Evolutionary conservation across 2,888 invertebrate species (phyloP), one percentile per base, ranked within the genome.

Genomic region (Gibbula magus): DNA sequence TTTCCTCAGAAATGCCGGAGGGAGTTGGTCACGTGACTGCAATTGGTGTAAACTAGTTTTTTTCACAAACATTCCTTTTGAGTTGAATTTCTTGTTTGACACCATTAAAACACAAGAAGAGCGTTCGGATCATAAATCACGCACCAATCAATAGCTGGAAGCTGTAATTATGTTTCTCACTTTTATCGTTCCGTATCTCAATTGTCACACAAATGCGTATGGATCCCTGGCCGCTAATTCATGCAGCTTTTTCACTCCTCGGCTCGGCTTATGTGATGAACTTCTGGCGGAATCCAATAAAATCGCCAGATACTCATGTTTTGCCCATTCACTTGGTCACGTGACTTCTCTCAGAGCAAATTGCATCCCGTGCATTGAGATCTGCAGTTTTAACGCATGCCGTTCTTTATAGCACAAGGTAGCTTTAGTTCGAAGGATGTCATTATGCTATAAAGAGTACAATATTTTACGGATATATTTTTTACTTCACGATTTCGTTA

Each of bases 201-300:
- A 70, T 70, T 70, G 70, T 70, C 39, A 70, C 70, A 32, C 70
- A 70, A 70, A 70, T 70, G 70, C 18, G 70, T 70, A 70, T 70
- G 39, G 70, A 70, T 70, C 70, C 70, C 70, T 39, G 18, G 70
- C 20, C 70, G 39, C 32, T 39, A 70, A 70, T 70, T n/a, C 70
- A 70, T 32, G 35, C 70, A 70, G 70, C 70, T 32, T 29, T 61
- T 61, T 61, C 29, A 61, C 18, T 61, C 61, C 25, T 29, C 61
- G 29, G 29, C 25, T 18, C 29, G 22, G 61, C 61, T 29, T 61
- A 25, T 29, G 61, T 25, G 61, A 61, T 61, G 29, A 35, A 35
- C 39, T 32, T 39, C 70, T 70, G 32, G 20, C 20, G 32, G 70
- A 70, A 70, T 32, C 70, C 70, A 32, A 70, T 29, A 35, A 39